Base-by-base conservation (phyloP, 2,113 vertebrate species). In the Tenrec ecaudatus region DNA sequence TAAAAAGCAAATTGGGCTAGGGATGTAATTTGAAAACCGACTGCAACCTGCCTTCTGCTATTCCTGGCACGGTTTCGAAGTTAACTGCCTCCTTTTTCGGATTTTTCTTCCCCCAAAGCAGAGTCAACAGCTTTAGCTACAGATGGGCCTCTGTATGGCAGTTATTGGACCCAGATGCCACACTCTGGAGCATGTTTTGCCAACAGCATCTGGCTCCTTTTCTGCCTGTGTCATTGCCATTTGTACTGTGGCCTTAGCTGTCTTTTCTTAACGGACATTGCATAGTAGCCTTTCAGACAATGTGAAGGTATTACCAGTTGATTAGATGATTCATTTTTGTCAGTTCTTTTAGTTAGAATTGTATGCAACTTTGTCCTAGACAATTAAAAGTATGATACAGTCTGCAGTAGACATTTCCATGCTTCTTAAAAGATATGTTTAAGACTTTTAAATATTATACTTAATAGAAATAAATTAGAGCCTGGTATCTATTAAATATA, bases 101-200 rank as follows among this genome's bases (percentile, higher is more conserved):
- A 79, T 94, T 94, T 95, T 96, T 96, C 82, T 92, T 81, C 43
- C 87, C 94, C 78, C 87, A 94, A 97, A 98, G 94, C 94, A 97
- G 95, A 96, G 89, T 93, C 96, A 97, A 97, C 96, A 98, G 92
- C 89, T 98, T 98, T 97, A 95, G 95, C 95, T 95, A 90, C 96
- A 98, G 98, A 97, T 96, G 96, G 96, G 84, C 58, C 97, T 97
- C 96, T 95, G 95, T 83, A 93, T 95, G 95, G 90, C 94, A 93
- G 97, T 98, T 96, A 97, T 82, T 97, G 66, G 95, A 93, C 95
- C 96, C 97, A 98, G 94, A 97, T 97, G 96, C 84, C 83, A 93
- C 93, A 95, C 94, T 96, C 94, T 95, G 93, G 92, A 97, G 89
- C 57, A 47, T 57, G 92, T 95, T 95, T 97, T 97, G 95, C 92